Evolutionary conservation across 2,113 vertebrate species (phyloP).

Genomic region (Phylloscopus whistleri): DNA sequence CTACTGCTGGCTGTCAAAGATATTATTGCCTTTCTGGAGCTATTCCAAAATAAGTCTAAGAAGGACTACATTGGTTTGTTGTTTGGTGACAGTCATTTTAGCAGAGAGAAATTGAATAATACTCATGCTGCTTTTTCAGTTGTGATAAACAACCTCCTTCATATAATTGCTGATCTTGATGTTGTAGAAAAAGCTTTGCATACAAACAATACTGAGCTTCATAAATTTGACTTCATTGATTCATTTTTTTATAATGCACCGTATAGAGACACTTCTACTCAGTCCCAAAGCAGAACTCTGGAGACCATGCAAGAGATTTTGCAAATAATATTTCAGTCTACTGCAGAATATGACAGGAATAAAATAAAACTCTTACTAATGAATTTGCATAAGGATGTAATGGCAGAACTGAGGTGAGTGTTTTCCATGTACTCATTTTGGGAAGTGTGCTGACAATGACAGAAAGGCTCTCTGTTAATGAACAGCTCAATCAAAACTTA

Average conservation of each 20-base stretch:
- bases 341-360: background rate
- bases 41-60: slow-evolving; percentile 7
- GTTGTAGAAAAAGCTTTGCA: background rate
- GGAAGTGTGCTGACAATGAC: background rate
- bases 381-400: background rate
- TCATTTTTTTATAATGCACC: background rate
- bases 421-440: background rate
- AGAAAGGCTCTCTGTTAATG: background rate
- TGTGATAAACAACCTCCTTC: slow-evolving; percentile 25
- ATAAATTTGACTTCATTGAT: slow-evolving; percentile 2
- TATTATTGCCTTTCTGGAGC: background rate
- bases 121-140: background rate
- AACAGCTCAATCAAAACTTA: background rate
- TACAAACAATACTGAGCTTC: background rate
- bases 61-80: background rate
- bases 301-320: background rate
- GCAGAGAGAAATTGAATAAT: background rate
- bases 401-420: slow-evolving; percentile 58
- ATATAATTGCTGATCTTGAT: background rate
- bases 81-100: background rate
- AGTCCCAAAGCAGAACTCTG: background rate
- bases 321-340: background rate
- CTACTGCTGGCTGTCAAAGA: background rate
- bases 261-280: background rate
- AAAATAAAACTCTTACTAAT: background rate